Evolutionary conservation across 1,140 invertebrate species (phyloP), one percentile per base, ranked within the genome.

Genomic region (Polypedilum vanderplanki): DNA sequence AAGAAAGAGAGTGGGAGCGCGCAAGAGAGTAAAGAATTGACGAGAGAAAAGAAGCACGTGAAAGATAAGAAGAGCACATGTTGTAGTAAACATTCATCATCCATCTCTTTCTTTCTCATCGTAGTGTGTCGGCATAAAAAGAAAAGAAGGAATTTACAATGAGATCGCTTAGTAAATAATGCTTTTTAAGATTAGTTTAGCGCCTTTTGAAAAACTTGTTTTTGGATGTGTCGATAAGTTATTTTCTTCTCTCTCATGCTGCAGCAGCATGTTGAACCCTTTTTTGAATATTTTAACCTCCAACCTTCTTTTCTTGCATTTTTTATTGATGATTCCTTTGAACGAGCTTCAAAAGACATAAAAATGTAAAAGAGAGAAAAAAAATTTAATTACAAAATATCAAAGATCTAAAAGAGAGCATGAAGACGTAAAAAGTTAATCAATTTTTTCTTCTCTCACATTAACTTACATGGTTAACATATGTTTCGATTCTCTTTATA

Each of bases 331-430:
- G 24, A 57, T 57, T 57, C 46, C 12, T 15, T 57, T 57, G 46
- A 57, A 57, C 4, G 3, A 57, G 12, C 4, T n/a, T n/a, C 15
- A 57, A 57, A n/a, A 57, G 46, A n/a, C 12, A 57, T 57, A 15
- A 57, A n/a, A 57, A 15, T 4, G 15, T 15, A 12, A 57, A 57
- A n/a, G 12, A 46, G n/a, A 18, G 65, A 70, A 20, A 70, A 8
- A 18, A 18, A 70, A 70, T 70, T 70, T 70, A 18, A 18, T 70
- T 70, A 18, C 17, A 70, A 57, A 57, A 57, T n/a, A 70, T 20
- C 65, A 70, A 20, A 18, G 65, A 70, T 70, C 65, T 18, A 22
- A 8, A 20, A 22, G 20, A 20, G 17, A 18, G 9, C 17, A 70
- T 18, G 18, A 9, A 18, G 65, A 70, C 17, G 18, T 70, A 70